Evolutionary conservation across 2,888 invertebrate species (phyloP).

Genomic region (Drosophila suboccidentalis): DNA sequence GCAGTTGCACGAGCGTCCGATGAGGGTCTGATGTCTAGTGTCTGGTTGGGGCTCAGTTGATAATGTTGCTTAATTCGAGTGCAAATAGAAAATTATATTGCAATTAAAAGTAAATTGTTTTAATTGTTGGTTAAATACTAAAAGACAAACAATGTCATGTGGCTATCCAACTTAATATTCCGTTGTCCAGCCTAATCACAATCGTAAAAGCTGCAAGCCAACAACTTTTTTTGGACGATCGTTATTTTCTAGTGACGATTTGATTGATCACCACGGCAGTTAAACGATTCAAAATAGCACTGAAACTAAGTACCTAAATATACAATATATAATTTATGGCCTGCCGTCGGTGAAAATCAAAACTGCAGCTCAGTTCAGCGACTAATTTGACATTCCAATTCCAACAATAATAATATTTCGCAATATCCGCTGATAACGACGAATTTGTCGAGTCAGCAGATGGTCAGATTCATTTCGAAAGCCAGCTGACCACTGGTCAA

Average conservation of each 20-base stretch:
- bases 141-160: slow-evolving; percentile 41
- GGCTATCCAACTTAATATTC: slow-evolving; percentile 23
- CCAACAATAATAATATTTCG: slow-evolving; percentile 43
- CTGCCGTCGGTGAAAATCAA: slow-evolving; percentile 25
- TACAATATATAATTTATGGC: slow-evolving; percentile 51
- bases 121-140: slow-evolving; percentile 72
- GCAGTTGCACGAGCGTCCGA: slow-evolving; percentile 47
- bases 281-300: slow-evolving; percentile 32
- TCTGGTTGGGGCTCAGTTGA: slow-evolving; percentile 56
- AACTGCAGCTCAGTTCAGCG: slow-evolving; percentile 9
- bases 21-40: slow-evolving; percentile 41
- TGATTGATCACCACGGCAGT: slow-evolving; percentile 69
- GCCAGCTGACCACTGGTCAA: slow-evolving; percentile 56
- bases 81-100: slow-evolving; percentile 81
- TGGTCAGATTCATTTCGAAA: slow-evolving; percentile 37
- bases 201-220: slow-evolving; percentile 49
- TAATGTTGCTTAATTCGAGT: slow-evolving; percentile 75
- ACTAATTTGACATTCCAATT: slow-evolving; percentile 42
- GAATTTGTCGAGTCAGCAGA: slow-evolving; percentile 50
- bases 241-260: slow-evolving; percentile 55
- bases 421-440: slow-evolving; percentile 37
- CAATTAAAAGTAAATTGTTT: slow-evolving; percentile 81
- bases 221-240: slow-evolving; percentile 23
- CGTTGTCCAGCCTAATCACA: slow-evolving; percentile 48
- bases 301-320: neutral